Evolutionary conservation across 2,113 vertebrate genomes (phyloP), one percentile per base, ranked within the genome.

Genomic region (Oreochromis aureus): DNA sequence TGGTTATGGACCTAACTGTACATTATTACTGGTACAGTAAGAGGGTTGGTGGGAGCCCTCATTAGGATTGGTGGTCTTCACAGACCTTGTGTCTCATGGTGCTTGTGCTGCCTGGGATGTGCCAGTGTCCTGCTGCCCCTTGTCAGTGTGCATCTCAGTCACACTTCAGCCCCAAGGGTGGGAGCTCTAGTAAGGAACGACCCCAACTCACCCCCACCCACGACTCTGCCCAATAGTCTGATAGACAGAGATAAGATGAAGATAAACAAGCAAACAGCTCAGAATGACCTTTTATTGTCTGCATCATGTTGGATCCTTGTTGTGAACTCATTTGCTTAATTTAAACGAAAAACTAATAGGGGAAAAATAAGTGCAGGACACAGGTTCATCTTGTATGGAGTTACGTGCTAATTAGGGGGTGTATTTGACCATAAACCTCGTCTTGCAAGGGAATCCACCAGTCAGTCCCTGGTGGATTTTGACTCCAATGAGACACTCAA

Each of bases 151-250:
- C 91, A 97, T 98, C 96, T 97, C 93, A 95, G 94, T 97, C 98
- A 97, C 87, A 3, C 6, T 89, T 93, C 94, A 95, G 97, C 95
- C 71, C 86, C 94, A 94, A 96, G 96, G 96, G 96, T 89, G 93
- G 86, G 92, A 92, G 92, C 93, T 87, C 92, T 89, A 58, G 39
- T 94, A 95, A 95, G 97, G 93, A 94, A 66, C 83, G 89, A 91
- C 94, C 96, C 85, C 95, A 94, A 48, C 15, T 34, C 41, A 48
- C 53, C 78, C 30, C 24, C 48, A 41, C 94, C 96, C 96, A 96
- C 92, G 95, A 96, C 97, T 96, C 97, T 96, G 97, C 97, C 97
- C 96, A 96, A 96, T 97, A 96, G 97, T 97, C 97, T 98, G 97
- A 97, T 12, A 71, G 96, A 95, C 96, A 96, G 95, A 95, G 95